Evolutionary conservation across 2,888 invertebrate genomes (phyloP).

Genomic region (Mellilla xanthometata): DNA sequence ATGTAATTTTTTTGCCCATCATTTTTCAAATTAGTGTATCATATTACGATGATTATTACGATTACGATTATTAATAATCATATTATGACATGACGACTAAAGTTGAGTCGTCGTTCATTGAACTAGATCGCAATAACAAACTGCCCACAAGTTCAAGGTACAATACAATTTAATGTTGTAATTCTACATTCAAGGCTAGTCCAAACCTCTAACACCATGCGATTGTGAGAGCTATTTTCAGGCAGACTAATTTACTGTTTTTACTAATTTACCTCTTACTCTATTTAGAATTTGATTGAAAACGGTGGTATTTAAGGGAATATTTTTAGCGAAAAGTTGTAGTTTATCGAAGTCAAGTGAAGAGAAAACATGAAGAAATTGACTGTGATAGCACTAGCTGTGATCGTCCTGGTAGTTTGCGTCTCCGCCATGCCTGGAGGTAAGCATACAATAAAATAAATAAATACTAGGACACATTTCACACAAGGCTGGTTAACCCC

Average conservation of each 20-base stretch:
- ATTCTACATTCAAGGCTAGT: constrained; percentile 7
- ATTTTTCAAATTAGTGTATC: too few relatives aligned
- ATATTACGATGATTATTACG: too few relatives aligned
- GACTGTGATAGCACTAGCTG: constrained; percentile 26
- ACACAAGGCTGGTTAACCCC: too few relatives aligned
- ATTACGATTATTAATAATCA: too few relatives aligned
- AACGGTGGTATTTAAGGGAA: constrained; percentile 38
- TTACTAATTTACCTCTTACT: constrained; percentile 27
- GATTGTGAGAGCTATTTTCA: constrained; percentile 8
- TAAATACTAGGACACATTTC: too few relatives aligned
- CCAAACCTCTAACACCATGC: background rate
- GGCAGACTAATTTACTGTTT: constrained; percentile 21
- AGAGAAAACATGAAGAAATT: constrained; percentile 36
- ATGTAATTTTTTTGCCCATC: too few relatives aligned
- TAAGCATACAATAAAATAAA: constrained; percentile 12
- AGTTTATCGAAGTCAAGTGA: background rate
- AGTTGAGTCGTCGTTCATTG: too few relatives aligned
- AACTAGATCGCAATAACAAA: too few relatives aligned
- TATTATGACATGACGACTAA: too few relatives aligned
- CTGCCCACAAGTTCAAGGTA: too few relatives aligned
- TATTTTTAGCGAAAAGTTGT: background rate
- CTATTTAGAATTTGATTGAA: constrained; percentile 10
- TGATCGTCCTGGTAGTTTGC: constrained; percentile 31
- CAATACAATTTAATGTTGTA: constrained; percentile 3
- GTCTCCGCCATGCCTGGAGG: constrained; percentile 34